Evolutionary conservation across 30 jellyfish, hydroid and myxozoan species (phyloP), one percentile per base, ranked within the genome.

Genomic region (Mastigias papua): DNA sequence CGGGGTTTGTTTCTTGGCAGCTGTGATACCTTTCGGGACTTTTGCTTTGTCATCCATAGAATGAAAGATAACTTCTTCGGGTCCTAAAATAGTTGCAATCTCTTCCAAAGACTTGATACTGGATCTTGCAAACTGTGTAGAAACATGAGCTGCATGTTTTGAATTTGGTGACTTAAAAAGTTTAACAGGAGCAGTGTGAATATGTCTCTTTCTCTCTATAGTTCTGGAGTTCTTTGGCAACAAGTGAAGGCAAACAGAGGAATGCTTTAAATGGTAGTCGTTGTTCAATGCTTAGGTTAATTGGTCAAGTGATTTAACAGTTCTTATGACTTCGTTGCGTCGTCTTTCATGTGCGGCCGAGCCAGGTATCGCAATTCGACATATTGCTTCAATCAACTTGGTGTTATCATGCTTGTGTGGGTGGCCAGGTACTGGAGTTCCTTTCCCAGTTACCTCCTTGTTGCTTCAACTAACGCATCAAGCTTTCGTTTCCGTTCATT

Each of bases 21-120:
- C 92, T 71, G 93, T 84, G 88, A 84, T 32, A 33, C 93, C 94
- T 27, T 74, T 84, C 88, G 94, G 93, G 92, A 57, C 94, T 84
- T 84, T 84, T 27, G 92, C 93, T 73, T 84, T 84, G 62, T 84
- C 86, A 73, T 84, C 93, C 88, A 29, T 61, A 46, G 90, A 84
- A 35, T 81, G 90, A 81, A 78, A 78, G 81, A 69, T 69, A 34
- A 69, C 81, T 69, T 69, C 81, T 69, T 69, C 81, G 81, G 81
- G 81, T 49, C 89, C 89, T 50, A 78, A 58, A 58, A 54, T 61
- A 58, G 84, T 58, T 49, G 89, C 84, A 49, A 78, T 0, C 88
- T 78, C 84, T 61, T 78, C 84, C 84, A 49, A 60, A 49, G 89
- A 29, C 83, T 78, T 61, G 83, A 63, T 68, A 16, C 65, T 27